Evolutionary conservation across 2,797 vertebrate genomes (phyloP).

Genomic region (Xerus rutilus): DNA sequence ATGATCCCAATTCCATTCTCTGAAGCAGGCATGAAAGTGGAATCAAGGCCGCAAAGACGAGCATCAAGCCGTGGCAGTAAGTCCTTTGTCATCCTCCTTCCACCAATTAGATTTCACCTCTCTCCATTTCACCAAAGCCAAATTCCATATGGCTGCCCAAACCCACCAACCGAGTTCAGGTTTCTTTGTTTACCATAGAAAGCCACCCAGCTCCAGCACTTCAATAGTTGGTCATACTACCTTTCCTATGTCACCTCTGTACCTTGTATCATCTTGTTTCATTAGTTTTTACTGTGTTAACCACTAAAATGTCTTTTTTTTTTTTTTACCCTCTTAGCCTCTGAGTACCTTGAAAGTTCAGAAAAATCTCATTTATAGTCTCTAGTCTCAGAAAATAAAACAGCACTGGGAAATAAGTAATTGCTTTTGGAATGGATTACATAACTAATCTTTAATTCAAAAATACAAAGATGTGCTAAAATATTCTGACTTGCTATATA

Average conservation of each 20-base stretch:
- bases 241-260: background rate
- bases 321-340: background rate
- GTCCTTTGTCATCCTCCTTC: background rate
- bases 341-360: background rate
- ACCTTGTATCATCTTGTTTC: background rate
- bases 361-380: background rate
- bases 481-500: background rate
- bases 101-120: background rate
- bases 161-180: background rate
- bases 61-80: background rate
- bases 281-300: background rate
- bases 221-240: background rate
- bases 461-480: conserved; percentile 21
- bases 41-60: background rate
- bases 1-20: background rate
- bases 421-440: background rate
- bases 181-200: background rate
- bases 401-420: background rate
- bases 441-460: conserved; percentile 16
- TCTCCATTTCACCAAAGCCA: background rate
- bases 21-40: background rate
- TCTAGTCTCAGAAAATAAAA: background rate
- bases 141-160: background rate
- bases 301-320: background rate
- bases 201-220: background rate